Percentiles rank a stretch among this genome's conserved stretches.
Evolutionary conservation across 2,888 invertebrate species (phyloP).

Genomic region (Brenthis hecate): DNA sequence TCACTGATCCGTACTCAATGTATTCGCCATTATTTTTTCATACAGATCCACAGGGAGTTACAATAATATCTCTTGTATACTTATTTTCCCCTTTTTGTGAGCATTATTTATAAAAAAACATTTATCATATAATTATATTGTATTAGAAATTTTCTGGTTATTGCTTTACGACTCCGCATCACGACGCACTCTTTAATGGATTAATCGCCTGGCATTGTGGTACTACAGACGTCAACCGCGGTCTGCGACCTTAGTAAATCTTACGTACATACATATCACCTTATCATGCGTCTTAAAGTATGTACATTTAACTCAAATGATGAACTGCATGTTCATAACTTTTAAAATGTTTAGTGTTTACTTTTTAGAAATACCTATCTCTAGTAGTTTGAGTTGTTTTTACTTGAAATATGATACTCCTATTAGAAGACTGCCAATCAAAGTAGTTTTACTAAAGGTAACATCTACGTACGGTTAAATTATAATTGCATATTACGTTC

Average conservation of each 20-base stretch:
- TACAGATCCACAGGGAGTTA: no score
- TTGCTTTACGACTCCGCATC: constrained; percentile 68
- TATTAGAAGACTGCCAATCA: constrained; percentile 22
- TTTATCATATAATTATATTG: neutral
- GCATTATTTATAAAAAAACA: neutral
- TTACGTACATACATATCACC: neutral
- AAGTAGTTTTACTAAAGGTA: constrained; percentile 40
- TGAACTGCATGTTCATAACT: no score
- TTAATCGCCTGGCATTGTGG: constrained; percentile 80
- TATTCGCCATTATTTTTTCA: no score
- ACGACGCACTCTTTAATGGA: constrained; percentile 73
- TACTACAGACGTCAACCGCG: constrained; percentile 74
- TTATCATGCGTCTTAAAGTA: neutral
- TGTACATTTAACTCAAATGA: no score
- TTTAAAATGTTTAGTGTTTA: no score
- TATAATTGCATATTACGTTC: constrained; percentile 43
- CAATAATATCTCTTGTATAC: neutral
- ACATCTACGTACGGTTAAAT: constrained; percentile 30
- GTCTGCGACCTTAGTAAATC: constrained; percentile 72
- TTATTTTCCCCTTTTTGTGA: neutral
- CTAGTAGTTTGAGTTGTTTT: neutral
- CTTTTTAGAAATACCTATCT: neutral
- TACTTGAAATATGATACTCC: constrained; percentile 20
- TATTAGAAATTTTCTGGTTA: constrained; percentile 56
- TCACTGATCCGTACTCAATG: constrained; percentile 42